Evolutionary conservation across 1,140 invertebrate genomes (phyloP).

Genomic region (Scylla paramamosain): DNA sequence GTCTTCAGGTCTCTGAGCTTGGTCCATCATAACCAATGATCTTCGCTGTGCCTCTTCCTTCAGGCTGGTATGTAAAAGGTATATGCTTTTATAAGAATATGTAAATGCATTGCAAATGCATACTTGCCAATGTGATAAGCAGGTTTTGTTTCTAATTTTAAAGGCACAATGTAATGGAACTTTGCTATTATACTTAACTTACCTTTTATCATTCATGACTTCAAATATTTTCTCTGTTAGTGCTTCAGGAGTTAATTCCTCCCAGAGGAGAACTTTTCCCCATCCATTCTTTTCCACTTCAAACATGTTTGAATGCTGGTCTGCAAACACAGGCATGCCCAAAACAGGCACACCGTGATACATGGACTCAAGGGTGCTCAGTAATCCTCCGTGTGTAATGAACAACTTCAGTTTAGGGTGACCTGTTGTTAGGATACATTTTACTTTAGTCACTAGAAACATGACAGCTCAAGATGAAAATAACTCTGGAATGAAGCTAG

Average conservation of each 20-base stretch:
- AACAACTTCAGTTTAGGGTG: slow-evolving; percentile 80
- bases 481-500: too few species aligned
- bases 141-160: background rate
- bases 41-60: background rate
- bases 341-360: slow-evolving; percentile 86
- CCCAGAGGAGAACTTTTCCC: slow-evolving; percentile 6
- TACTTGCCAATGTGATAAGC: background rate
- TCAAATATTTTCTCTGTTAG: background rate
- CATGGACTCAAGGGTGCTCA: slow-evolving; percentile 86
- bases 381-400: slow-evolving; percentile 86
- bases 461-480: background rate
- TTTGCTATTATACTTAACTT: background rate
- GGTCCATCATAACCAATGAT: slow-evolving; percentile 55
- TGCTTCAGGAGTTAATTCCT: background rate
- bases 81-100: background rate
- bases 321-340: slow-evolving; percentile 85
- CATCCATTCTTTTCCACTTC: slow-evolving; percentile 26
- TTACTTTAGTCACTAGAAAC: background rate
- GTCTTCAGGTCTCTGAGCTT: background rate
- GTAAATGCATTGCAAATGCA: background rate
- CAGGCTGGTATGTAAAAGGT: slow-evolving; percentile 26
- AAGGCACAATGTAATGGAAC: background rate
- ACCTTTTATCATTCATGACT: slow-evolving; percentile 43
- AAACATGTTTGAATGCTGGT: slow-evolving; percentile 82
- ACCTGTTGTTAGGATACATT: background rate